These are phyloP conservation scores for Crocodylus rhombifer DNA, from an alignment of 2,797 vertebrate species.

Conservation along the genomic window DNA sequence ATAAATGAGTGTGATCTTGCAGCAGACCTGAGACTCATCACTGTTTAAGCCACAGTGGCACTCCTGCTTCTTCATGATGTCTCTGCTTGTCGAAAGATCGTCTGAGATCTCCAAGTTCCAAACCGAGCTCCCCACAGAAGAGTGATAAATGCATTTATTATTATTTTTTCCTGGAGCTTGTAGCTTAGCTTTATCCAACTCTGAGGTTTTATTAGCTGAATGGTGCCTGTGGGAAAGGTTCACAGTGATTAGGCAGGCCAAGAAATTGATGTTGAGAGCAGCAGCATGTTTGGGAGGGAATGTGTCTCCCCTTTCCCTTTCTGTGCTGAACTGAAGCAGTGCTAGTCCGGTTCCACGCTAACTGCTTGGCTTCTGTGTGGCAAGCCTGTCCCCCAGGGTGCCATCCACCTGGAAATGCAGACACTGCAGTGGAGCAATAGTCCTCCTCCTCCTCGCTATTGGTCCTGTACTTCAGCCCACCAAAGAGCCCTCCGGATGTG, in stretches of 20 bases:
- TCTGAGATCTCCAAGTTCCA: constrained; percentile 35
- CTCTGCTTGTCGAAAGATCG: constrained; percentile 49
- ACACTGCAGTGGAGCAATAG: neutral
- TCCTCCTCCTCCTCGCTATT: fast-evolving
- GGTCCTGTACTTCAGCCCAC: neutral
- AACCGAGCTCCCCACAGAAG: constrained; percentile 21
- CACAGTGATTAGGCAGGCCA: constrained; percentile 54
- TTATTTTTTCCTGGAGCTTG: constrained; percentile 54
- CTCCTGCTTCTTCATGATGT: neutral
- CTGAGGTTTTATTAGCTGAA: constrained; percentile 64
- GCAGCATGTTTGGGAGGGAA: constrained; percentile 62
- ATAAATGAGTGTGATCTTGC: neutral
- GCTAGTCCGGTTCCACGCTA: neutral
- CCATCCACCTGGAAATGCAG: fast-evolving
- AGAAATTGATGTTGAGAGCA: constrained; percentile 69
- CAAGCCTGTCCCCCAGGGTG: neutral
- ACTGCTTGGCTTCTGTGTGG: constrained; percentile 1
- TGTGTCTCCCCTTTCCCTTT: constrained; percentile 4
- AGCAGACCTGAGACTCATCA: fast-evolving
- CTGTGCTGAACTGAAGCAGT: neutral
- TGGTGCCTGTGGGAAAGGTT: constrained; percentile 71
- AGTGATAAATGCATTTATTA: constrained; percentile 71
- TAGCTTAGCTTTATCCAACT: constrained; percentile 68
- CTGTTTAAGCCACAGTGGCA: neutral
- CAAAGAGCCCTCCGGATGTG: neutral